Evolutionary conservation across 1,140 invertebrate genomes (phyloP).

Genomic region (Leptoteleia sp.): DNA sequence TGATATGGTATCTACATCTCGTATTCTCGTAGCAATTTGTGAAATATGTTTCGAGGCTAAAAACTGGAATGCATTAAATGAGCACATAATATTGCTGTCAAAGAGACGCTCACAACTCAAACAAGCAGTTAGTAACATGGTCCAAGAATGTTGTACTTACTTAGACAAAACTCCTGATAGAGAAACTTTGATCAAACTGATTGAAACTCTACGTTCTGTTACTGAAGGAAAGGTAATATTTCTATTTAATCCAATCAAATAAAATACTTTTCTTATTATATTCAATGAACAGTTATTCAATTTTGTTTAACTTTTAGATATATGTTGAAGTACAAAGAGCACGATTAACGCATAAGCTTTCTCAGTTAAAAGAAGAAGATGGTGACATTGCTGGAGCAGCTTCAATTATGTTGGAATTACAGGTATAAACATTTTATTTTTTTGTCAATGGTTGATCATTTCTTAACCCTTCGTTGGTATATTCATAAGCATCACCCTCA

Average conservation of each 20-base stretch:
- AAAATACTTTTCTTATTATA: too few relatives aligned
- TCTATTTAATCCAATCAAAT: too few relatives aligned
- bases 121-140: slow-evolving; percentile 99
- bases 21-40: slow-evolving; percentile 96
- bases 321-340: slow-evolving; percentile 99
- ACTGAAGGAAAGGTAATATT: slow-evolving; percentile 97
- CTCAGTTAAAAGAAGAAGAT: slow-evolving; percentile 96
- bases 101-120: slow-evolving; percentile 98
- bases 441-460: too few relatives aligned
- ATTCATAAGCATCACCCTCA: too few relatives aligned
- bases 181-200: slow-evolving; percentile 95
- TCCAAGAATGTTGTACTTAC: slow-evolving; percentile 97
- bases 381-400: slow-evolving; percentile 95
- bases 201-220: slow-evolving; percentile 96
- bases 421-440: slow-evolving; percentile 83
- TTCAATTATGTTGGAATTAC: slow-evolving; percentile 96
- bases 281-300: too few relatives aligned
- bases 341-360: slow-evolving; percentile 95
- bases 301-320: too few relatives aligned
- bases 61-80: slow-evolving; percentile 96
- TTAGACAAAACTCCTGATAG: slow-evolving; percentile 96
- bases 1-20: slow-evolving; percentile 96
- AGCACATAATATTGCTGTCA: slow-evolving; percentile 94
- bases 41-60: slow-evolving; percentile 96
- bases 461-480: too few relatives aligned